These are phyloP conservation scores for Beaufortia kweichowensis DNA, from an alignment of 2,113 vertebrate species.

Conservation along the genomic window DNA sequence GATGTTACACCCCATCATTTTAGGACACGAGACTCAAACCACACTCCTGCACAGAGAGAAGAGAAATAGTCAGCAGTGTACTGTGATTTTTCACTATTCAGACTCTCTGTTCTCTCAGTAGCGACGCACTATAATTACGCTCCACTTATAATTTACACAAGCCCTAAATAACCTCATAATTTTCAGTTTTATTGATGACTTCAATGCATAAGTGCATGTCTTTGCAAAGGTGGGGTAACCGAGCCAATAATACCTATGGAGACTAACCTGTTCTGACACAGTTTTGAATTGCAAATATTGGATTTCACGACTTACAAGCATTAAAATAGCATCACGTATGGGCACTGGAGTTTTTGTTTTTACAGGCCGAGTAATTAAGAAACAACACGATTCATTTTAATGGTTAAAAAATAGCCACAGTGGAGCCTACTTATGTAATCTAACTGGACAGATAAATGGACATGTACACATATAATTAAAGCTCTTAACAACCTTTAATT, in stretches of 20 bases:
- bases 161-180: conserved; percentile 22
- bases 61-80: not conserved
- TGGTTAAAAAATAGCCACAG: not conserved
- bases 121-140: conserved; percentile 26
- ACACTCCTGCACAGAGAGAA: conserved; percentile 38
- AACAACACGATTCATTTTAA: not conserved
- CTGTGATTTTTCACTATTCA: conserved; percentile 31
- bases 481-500: conserved; percentile 1
- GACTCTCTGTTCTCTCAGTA: conserved; percentile 21
- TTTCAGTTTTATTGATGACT: conserved; percentile 20
- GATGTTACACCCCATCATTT: conserved; percentile 38
- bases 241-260: not conserved
- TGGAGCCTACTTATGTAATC: not conserved
- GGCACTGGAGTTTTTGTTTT: not conserved
- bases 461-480: not conserved
- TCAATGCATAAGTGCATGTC: conserved; percentile 2
- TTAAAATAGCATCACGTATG: conserved; percentile 1
- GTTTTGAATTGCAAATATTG: not conserved
- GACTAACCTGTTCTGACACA: conserved; percentile 20
- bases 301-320: not conserved
- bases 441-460: not conserved
- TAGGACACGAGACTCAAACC: conserved; percentile 34
- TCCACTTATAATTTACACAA: conserved; percentile 9
- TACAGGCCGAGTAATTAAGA: not conserved
- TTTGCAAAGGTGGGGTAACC: not conserved